Base-by-base conservation (phyloP, 1,140 invertebrate genomes). In the Andrena cerasifolii region DNA sequence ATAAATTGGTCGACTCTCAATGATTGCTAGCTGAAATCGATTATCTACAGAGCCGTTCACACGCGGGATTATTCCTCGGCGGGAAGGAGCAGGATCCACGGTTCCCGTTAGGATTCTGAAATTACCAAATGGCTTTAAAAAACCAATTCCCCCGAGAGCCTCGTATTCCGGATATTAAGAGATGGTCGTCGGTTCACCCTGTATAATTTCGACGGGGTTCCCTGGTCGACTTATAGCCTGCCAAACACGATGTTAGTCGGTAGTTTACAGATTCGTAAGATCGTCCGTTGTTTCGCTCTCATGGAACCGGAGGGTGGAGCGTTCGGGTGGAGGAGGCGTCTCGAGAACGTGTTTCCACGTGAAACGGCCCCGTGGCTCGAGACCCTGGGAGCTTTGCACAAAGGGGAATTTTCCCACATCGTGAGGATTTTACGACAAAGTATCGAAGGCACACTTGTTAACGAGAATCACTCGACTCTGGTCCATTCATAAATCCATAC, bases 291-390 rank as follows among this genome's bases (percentile, higher is more conserved):
- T 78, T 73, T 47, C 62, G 59, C 33, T 83, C 58, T 54, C 56
- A 49, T 79, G 68, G 59, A 62, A 82, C 68, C 80, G 47, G 78
- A 77, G 70, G 76, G 70, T 79, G 59, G 63, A 71, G 58, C 80
- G 51, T 79, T 61, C 68, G 58, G 54, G 5, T 43, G 45, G 21
- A 70, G 36, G 49, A 45, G 73, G 36, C 70, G 63, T 58, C 26
- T 26, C 45, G 75, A n/a, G n/a, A 47, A 63, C n/a, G 33, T 45
- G 51, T 53, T 68, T 76, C 36, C 62, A 28, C 53, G 6, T 53
- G 24, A 28, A 70, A 31, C 40, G 36, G 47, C 33, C 49, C 7
- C 36, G 31, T 8, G 33, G n/a, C 7, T n/a, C 12, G 31, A 53
- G 56, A 80, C 21, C n/a, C 18, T 24, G 21, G 7, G 26, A 10